Base-by-base conservation (phyloP, 1,140 invertebrate genomes). In the Eurosta solidaginis region DNA sequence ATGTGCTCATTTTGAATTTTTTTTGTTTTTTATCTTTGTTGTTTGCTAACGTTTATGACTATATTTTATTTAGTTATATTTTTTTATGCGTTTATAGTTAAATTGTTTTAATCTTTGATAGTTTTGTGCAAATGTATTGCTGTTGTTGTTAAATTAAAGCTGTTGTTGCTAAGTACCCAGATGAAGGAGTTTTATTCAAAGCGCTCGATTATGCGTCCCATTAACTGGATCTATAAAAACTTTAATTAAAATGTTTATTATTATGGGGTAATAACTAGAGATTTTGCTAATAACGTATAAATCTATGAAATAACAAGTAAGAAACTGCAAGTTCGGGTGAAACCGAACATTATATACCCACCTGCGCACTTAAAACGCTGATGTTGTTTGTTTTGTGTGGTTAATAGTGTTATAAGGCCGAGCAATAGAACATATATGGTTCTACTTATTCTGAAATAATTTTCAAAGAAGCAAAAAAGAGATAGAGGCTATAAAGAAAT, bases 121-220 rank as follows among this genome's bases (percentile, higher is more conserved):
- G 59, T 68, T 68, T 68, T 40, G 59, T 68, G 59, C 59, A 68
- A 68, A 68, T 68, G 27, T 68, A 68, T 68, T 68, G 59, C 59
- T 68, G 59, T 68, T 68, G 59, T 68, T 68, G 33, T 68, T 68
- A 20, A 68, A 68, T 68, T 63, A 68, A 68, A 68, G 33, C 33
- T 68, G 7, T 68, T 22, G 33, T 68, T 63, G 59, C 59, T 36
- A 42, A 68, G 33, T 68, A 68, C 33, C 33, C 33, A 68, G 59
- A 40, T 40, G 59, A 68, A 22, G 36, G 40, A 40, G 33, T 33
- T 68, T 36, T 27, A 33, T 68, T 1, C 33, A 40, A 68, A 42
- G 36, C 59, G n/a, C n/a, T 10, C 33, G 59, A 68, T 20, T 68
- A 9, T 68, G 12, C 10, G 3, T 22, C 59, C n/a, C 59, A 36